Evolutionary conservation across 2,113 vertebrate genomes (phyloP), one percentile per base, ranked within the genome.

Genomic region (Syngnathus floridae): DNA sequence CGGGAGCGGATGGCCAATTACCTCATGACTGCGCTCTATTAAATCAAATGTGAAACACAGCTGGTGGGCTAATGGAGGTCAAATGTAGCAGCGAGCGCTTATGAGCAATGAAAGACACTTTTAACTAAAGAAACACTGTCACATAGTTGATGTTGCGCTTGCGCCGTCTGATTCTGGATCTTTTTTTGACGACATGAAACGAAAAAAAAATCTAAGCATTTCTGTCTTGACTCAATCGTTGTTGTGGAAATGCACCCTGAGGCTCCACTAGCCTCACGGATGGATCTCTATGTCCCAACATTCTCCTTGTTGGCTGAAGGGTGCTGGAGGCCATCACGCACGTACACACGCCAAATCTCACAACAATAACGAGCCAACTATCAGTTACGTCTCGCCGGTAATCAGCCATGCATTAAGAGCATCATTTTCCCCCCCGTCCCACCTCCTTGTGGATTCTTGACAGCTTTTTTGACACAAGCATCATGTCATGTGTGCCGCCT

Each of bases 371-470:
- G 76, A 77, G 72, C 76, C 64, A 2, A 76, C 84, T 92, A 95
- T 96, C 93, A 84, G 82, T 94, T 94, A 92, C 93, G 89, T 88
- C 70, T 68, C 84, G 90, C 87, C 90, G 87, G 22, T 92, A 93
- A 93, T 93, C 92, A 92, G 91, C 88, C 86, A 83, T 80, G 87
- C 89, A 92, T 93, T 92, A 93, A 93, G 93, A 93, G 90, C 86
- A 87, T 83, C 64, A 92, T 91, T 92, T 88, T 46, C 66, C 84
- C 62, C 85, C 83, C 51, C 69, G 12, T 78, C 82, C 66, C 90
- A 86, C 91, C 91, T 92, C 85, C 87, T 86, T 81, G 86, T 65
- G 91, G 86, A 82, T 93, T 92, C 91, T 91, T 93, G 86, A 87
- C 87, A 81, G 86, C 85, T 22, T 91, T 93, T 90, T 90, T 89